A percentile compares a stretch with the other conserved stretches of the same genome.
Evolutionary conservation across 2,888 invertebrate species (phyloP).

Genomic region (Ichneumoninae sp.): DNA sequence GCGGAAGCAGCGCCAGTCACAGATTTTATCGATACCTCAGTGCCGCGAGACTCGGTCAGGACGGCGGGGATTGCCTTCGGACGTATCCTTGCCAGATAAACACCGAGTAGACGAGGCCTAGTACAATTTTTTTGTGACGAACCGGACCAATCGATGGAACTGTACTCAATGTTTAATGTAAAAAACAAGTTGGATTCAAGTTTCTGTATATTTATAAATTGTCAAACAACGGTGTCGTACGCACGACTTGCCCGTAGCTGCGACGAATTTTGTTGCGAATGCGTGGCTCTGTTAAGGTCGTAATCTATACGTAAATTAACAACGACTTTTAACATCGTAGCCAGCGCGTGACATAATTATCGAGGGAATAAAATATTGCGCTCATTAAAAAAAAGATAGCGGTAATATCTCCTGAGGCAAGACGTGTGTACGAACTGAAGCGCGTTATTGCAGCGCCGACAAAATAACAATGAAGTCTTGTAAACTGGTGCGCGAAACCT

Average conservation of each 20-base stretch:
- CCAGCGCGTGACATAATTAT: slow-evolving; percentile 63
- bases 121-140: slow-evolving; percentile 1
- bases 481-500: slow-evolving; percentile 8
- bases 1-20: slow-evolving; percentile 89
- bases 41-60: slow-evolving; percentile 93
- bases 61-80: slow-evolving; percentile 90
- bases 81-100: slow-evolving; percentile 90
- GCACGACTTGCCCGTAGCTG: slow-evolving; percentile 48
- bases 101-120: slow-evolving; percentile 85
- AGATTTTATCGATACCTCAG: slow-evolving; percentile 92
- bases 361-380: slow-evolving; percentile 37
- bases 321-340: slow-evolving; percentile 65
- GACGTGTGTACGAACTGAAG: slow-evolving; percentile 41
- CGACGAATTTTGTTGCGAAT: slow-evolving; percentile 62
- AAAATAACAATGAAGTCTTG: slow-evolving; percentile 2
- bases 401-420: slow-evolving; percentile 39
- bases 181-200: not conserved
- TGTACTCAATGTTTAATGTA: slow-evolving; percentile 14
- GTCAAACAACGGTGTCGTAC: slow-evolving; percentile 33
- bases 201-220: slow-evolving; percentile 48
- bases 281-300: slow-evolving; percentile 67
- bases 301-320: slow-evolving; percentile 30
- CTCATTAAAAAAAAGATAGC: slow-evolving; percentile 35
- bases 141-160: slow-evolving; percentile 28
- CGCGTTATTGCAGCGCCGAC: slow-evolving; percentile 9